phyloP scores from a whole-genome alignment of 2,888 invertebrate species.

The Eilema sororculum region DNA sequence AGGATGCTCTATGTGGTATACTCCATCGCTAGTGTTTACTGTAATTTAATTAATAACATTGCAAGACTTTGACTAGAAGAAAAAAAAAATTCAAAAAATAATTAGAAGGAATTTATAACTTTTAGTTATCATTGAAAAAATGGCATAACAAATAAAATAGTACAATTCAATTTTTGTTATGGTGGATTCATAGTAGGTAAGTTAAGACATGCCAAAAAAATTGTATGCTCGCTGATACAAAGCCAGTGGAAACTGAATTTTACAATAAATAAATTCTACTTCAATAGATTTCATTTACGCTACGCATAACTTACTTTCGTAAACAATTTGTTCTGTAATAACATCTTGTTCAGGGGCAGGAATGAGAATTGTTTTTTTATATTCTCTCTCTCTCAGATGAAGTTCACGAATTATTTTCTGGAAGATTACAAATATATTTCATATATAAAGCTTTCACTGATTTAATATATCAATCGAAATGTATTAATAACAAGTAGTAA shows the following conservation, averaged over 20 bases:
- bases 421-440: slow-evolving; percentile 41
- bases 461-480: neutral
- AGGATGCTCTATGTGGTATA: slow-evolving; percentile 89
- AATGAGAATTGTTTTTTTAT: slow-evolving; percentile 66
- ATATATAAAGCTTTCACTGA: neutral
- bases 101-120: too few relatives aligned
- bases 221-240: too few relatives aligned
- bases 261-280: neutral
- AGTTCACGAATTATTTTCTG: slow-evolving; percentile 80
- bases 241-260: too few relatives aligned
- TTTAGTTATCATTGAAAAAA: too few relatives aligned
- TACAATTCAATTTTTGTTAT: too few relatives aligned
- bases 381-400: slow-evolving; percentile 73
- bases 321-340: slow-evolving; percentile 71
- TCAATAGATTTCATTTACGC: neutral
- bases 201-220: too few relatives aligned
- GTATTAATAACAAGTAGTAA: neutral
- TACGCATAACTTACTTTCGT: slow-evolving; percentile 66
- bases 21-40: slow-evolving; percentile 88
- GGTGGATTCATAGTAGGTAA: too few relatives aligned
- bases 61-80: neutral
- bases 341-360: slow-evolving; percentile 58
- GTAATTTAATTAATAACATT: slow-evolving; percentile 34
- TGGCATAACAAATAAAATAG: too few relatives aligned
- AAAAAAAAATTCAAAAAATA: neutral